Conservation (phyloP, 2,113 vertebrate genomes). For the Carassius gibelio region DNA sequence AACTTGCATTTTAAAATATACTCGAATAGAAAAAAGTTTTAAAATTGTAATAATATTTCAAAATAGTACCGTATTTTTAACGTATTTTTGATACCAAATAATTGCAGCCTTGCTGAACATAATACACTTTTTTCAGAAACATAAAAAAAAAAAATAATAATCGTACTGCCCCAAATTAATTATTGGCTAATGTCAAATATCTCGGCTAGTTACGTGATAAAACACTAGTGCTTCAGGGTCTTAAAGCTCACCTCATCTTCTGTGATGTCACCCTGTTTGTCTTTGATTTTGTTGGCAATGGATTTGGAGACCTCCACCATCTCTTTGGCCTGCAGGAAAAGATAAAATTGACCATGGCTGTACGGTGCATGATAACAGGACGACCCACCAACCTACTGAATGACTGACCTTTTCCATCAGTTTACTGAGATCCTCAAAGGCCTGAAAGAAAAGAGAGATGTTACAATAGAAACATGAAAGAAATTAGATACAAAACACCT, state of each 20-base stretch:
- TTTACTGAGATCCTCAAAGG: slow-evolving; percentile 97
- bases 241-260: slow-evolving; percentile 88
- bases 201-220: neutral
- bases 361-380: neutral
- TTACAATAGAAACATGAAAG: neutral
- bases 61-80: too few relatives aligned
- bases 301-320: slow-evolving; percentile 98
- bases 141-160: too few relatives aligned
- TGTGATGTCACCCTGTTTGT: slow-evolving; percentile 97
- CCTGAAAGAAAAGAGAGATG: slow-evolving; percentile 72
- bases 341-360: slow-evolving; percentile 14
- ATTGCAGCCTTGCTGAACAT: too few relatives aligned
- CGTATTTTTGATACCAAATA: too few relatives aligned
- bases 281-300: slow-evolving; percentile 98
- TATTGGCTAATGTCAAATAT: neutral
- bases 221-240: neutral
- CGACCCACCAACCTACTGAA: neutral
- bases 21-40: too few relatives aligned
- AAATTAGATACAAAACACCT: neutral
- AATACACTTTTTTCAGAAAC: too few relatives aligned
- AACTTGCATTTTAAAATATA: too few relatives aligned
- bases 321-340: slow-evolving; percentile 88
- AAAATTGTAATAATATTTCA: too few relatives aligned
- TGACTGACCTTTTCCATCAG: slow-evolving; percentile 94
- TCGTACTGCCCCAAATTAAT: neutral